These are phyloP conservation scores for Salvelinus alpinus DNA, from an alignment of 2,113 vertebrate species.

Conservation along the genomic window DNA sequence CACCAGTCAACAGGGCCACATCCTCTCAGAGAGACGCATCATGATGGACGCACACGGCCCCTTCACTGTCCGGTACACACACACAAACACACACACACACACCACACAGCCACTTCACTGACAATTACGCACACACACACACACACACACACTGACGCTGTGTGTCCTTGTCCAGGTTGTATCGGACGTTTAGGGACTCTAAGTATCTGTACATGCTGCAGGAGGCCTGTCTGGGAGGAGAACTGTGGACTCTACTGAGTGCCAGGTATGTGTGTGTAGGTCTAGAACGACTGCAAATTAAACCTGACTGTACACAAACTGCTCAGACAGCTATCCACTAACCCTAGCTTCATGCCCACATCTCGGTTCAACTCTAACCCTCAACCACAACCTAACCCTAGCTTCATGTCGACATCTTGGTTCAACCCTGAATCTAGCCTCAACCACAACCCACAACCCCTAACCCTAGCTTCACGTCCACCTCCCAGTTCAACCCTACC, in stretches of 20 bases:
- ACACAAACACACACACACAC: neutral
- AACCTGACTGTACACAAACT: too few relatives aligned
- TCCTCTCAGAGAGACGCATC: slow-evolving; percentile 73
- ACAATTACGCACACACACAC: neutral
- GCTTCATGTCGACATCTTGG: too few relatives aligned
- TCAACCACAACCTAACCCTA: too few relatives aligned
- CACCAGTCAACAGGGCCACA: slow-evolving; percentile 74
- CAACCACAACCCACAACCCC: too few relatives aligned
- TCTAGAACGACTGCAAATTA: neutral
- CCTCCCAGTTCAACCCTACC: too few relatives aligned
- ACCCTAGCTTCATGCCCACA: too few relatives aligned
- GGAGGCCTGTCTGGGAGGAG: slow-evolving; percentile 74
- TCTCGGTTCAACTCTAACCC: too few relatives aligned
- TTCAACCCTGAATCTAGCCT: too few relatives aligned
- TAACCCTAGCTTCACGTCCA: too few relatives aligned
- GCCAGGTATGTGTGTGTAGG: slow-evolving; percentile 57
- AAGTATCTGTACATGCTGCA: slow-evolving; percentile 78
- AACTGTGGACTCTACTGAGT: slow-evolving; percentile 73
- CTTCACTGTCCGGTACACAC: slow-evolving; percentile 67
- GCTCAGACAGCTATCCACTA: too few relatives aligned
- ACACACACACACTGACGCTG: neutral
- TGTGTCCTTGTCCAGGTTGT: slow-evolving; percentile 57
- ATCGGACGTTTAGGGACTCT: slow-evolving; percentile 69
- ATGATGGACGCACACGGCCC: slow-evolving; percentile 73
- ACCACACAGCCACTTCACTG: neutral